phyloP scores from a whole-genome alignment of 2,797 vertebrate species.

The Sebastes goodei region DNA sequence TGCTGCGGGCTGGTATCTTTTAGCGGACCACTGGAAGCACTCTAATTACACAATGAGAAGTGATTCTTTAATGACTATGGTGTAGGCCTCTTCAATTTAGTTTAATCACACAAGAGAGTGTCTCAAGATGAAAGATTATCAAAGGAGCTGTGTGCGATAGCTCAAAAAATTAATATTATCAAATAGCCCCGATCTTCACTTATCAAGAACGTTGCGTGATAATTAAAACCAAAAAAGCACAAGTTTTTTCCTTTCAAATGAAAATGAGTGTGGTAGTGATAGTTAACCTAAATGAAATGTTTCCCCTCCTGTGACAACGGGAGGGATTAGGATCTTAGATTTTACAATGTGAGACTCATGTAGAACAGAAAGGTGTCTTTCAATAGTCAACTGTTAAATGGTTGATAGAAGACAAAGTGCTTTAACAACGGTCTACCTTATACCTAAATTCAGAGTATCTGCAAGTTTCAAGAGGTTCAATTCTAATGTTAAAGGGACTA shows the following conservation, averaged over 20 bases:
- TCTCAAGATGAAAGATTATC: constrained; percentile 80
- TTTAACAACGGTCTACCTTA: not conserved
- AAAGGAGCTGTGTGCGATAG: constrained; percentile 66
- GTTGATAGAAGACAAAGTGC: not conserved
- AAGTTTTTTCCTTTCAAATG: constrained; percentile 50
- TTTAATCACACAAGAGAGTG: constrained; percentile 77
- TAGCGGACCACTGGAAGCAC: constrained; percentile 58
- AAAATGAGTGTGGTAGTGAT: constrained; percentile 43
- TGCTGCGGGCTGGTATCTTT: constrained; percentile 34
- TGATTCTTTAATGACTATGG: constrained; percentile 79
- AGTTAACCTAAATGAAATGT: constrained; percentile 43
- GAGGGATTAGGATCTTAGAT: constrained; percentile 9
- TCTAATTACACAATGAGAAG: constrained; percentile 76
- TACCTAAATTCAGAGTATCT: not conserved
- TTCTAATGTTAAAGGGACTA: not conserved
- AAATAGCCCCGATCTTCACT: constrained; percentile 73
- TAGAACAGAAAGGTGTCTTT: not conserved
- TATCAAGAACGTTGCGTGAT: constrained; percentile 70
- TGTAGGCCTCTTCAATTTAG: constrained; percentile 78
- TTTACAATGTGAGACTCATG: not conserved
- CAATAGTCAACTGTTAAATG: not conserved
- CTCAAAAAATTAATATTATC: constrained; percentile 74
- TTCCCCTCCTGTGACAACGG: constrained; percentile 32
- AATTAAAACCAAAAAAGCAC: constrained; percentile 67
- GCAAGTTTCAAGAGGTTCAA: not conserved